Conservation (phyloP, 2,113 vertebrate species). For the Gila orcuttii region DNA sequence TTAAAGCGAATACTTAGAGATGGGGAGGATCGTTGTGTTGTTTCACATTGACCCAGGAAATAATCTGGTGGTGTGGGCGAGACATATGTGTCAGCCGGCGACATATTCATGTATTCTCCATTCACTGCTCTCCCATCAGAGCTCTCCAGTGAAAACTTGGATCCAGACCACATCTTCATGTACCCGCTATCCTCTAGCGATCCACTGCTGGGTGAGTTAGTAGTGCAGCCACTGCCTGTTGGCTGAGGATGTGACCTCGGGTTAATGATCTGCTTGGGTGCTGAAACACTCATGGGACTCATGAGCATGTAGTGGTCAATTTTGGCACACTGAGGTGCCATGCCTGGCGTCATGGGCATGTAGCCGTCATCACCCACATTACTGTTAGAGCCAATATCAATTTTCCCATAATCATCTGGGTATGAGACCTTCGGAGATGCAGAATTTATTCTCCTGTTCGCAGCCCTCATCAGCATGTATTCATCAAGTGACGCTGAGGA, state of each 20-base stretch:
- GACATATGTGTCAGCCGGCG: slow-evolving; percentile 80
- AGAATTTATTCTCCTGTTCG: slow-evolving; percentile 78
- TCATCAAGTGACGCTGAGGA: slow-evolving; percentile 90
- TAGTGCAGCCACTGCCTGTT: slow-evolving; percentile 69
- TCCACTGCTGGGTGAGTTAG: slow-evolving; percentile 79
- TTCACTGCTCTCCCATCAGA: slow-evolving; percentile 78
- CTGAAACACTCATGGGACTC: slow-evolving; percentile 94
- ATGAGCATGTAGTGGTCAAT: slow-evolving; percentile 89
- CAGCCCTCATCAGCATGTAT: slow-evolving; percentile 91
- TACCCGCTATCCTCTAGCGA: slow-evolving; percentile 91
- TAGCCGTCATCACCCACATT: slow-evolving; percentile 85
- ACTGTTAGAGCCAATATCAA: slow-evolving; percentile 80
- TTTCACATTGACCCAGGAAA: slow-evolving; percentile 68
- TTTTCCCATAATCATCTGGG: slow-evolving; percentile 88
- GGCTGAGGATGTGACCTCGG: slow-evolving; percentile 74
- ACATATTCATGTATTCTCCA: slow-evolving; percentile 93
- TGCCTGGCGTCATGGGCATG: slow-evolving; percentile 92
- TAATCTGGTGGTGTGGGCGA: slow-evolving; percentile 74
- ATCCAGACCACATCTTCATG: slow-evolving; percentile 91
- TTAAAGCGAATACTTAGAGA: slow-evolving; percentile 72
- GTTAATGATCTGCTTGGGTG: slow-evolving; percentile 92
- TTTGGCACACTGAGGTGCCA: slow-evolving; percentile 67
- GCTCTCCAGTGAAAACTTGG: slow-evolving; percentile 83
- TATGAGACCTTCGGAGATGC: slow-evolving; percentile 84
- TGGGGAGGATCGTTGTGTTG: slow-evolving; percentile 63